Percentiles rank a stretch among this genome's conserved stretches.
phyloP scores from a whole-genome alignment of 2,113 vertebrate genomes.

The Microcebus lehilahytsara region DNA sequence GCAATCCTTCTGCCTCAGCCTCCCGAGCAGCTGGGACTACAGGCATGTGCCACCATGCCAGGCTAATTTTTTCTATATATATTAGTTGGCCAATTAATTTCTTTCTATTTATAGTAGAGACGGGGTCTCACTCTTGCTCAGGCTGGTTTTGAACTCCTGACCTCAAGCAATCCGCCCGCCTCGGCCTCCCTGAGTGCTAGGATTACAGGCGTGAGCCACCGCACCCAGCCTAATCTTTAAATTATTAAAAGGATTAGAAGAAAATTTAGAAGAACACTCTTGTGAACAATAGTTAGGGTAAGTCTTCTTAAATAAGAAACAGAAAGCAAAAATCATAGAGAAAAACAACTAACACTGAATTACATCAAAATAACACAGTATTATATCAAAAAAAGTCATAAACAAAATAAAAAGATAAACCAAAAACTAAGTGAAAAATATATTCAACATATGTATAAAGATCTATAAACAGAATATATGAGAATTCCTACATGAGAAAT shows the following conservation, averaged over 20 bases:
- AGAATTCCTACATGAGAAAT: neutral
- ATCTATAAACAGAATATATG: neutral
- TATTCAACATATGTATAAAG: neutral
- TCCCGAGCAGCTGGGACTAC: too few species aligned
- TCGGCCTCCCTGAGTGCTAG: too few species aligned
- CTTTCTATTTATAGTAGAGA: too few species aligned
- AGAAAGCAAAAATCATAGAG: neutral
- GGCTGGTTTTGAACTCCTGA: too few species aligned
- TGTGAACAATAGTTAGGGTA: neutral
- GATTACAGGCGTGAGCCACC: too few species aligned
- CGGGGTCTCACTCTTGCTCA: too few species aligned
- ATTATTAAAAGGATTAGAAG: neutral
- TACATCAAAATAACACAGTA: neutral
- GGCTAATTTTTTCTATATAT: too few species aligned
- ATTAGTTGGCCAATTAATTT: too few species aligned
- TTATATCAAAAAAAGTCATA: neutral
- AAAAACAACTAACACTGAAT: neutral
- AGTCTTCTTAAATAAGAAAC: neutral
- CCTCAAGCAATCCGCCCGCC: too few species aligned
- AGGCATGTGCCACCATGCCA: too few species aligned
- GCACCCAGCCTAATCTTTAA: neutral
- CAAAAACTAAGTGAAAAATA: constrained; percentile 9
- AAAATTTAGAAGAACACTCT: neutral
- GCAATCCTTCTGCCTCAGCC: too few species aligned
- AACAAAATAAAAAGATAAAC: neutral